These are phyloP conservation scores for Leiothrix lutea DNA, from an alignment of 2,113 vertebrate species.

Conservation along the genomic window DNA sequence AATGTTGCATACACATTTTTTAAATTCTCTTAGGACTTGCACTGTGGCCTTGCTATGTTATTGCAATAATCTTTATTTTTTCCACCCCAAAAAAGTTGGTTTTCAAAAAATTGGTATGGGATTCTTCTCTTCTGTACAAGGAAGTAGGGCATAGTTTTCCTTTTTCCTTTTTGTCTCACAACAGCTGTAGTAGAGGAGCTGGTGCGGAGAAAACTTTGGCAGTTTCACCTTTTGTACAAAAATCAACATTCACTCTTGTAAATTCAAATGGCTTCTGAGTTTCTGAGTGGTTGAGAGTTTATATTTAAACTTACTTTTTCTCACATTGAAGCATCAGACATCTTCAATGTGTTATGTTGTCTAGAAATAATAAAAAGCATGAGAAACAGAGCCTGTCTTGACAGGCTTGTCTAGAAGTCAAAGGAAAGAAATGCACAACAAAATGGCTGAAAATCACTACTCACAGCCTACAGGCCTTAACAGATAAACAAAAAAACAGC, in stretches of 20 bases:
- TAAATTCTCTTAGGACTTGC: background rate
- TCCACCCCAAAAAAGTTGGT: background rate
- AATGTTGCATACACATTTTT: background rate
- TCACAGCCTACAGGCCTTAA: background rate
- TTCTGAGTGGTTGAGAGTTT: background rate
- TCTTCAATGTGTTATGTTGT: background rate
- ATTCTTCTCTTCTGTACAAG: background rate
- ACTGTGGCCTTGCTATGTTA: background rate
- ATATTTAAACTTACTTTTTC: background rate
- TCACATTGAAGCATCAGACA: background rate
- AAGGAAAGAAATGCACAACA: background rate
- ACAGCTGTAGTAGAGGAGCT: background rate
- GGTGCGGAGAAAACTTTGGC: background rate
- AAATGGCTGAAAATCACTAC: background rate
- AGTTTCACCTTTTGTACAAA: background rate
- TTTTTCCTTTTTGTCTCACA: background rate
- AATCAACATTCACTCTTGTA: background rate
- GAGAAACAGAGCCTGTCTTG: background rate
- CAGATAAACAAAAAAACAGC: fast-evolving
- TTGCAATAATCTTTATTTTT: background rate
- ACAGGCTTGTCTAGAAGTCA: background rate
- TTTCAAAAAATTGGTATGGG: background rate
- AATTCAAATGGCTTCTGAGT: background rate
- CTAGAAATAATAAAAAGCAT: background rate
- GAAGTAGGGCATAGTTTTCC: background rate